phyloP scores from a whole-genome alignment of 1,140 invertebrate species.

The Asobara japonica region DNA sequence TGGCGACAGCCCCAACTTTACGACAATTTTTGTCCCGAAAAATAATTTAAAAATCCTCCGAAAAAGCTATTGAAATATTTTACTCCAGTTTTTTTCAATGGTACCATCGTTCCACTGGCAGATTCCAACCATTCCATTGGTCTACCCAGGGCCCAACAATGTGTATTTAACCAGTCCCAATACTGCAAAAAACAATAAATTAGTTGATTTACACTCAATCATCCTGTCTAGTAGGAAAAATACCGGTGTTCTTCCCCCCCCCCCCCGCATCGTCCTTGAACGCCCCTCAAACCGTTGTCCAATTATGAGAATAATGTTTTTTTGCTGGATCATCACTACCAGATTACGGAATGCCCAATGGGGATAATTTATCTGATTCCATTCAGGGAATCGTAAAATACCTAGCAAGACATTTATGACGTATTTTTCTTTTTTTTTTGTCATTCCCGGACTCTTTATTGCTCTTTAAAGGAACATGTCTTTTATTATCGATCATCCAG shows the following conservation, averaged over 20 bases:
- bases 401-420: conserved; percentile 5
- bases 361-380: conserved; percentile 13
- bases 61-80: not conserved
- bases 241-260: not conserved
- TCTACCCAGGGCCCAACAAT: not conserved
- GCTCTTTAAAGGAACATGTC: conserved; percentile 8
- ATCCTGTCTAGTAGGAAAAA: conserved; percentile 20
- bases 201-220: conserved; percentile 60
- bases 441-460: not conserved
- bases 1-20: no score
- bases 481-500: conserved; percentile 15
- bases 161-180: not conserved
- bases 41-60: no score
- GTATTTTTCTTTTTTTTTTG: not conserved
- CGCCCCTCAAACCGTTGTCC: conserved; percentile 8
- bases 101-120: not conserved
- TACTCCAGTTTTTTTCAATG: not conserved
- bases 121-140: not conserved
- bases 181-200: conserved; percentile 60
- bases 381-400: conserved; percentile 15
- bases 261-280: conserved; percentile 10
- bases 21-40: no score
- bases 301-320: not conserved
- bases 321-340: conserved; percentile 2
- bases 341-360: conserved; percentile 3